phyloP scores from a whole-genome alignment of 2,113 vertebrate species.

The Leucosticte australis region DNA sequence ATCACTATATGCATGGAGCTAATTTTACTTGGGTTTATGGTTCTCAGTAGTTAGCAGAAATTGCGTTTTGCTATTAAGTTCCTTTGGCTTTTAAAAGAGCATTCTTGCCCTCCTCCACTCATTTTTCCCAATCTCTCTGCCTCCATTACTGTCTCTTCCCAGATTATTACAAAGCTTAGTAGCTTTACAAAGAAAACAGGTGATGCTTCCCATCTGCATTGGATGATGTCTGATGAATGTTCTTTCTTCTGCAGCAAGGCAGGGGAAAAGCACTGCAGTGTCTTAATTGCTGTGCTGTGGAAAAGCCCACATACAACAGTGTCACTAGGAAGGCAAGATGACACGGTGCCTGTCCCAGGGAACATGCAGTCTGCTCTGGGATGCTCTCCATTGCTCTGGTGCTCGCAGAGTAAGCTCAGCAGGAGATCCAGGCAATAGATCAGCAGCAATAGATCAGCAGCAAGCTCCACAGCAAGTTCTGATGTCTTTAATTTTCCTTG shows the following conservation, averaged over 20 bases:
- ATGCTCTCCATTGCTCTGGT: background rate
- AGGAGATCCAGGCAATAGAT: background rate
- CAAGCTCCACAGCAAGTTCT: background rate
- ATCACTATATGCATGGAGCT: background rate
- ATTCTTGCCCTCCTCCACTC: background rate
- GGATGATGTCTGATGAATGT: background rate
- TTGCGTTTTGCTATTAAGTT: background rate
- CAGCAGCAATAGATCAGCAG: background rate
- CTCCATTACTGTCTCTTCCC: background rate
- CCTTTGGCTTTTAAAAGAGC: background rate
- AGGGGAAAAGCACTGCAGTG: background rate
- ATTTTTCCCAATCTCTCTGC: background rate
- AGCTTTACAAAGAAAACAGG: background rate
- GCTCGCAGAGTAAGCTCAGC: background rate
- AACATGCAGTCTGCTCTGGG: background rate
- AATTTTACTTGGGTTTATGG: background rate
- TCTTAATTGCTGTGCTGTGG: background rate
- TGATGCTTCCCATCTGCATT: background rate
- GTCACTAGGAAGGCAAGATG: background rate
- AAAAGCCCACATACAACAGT: background rate
- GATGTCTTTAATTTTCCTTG: background rate
- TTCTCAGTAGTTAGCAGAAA: background rate
- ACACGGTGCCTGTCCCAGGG: rapidly evolving
- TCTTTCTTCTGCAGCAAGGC: background rate
- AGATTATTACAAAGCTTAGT: background rate